Conservation (phyloP, 2,797 vertebrate species). For the Molossus alvarezi region DNA sequence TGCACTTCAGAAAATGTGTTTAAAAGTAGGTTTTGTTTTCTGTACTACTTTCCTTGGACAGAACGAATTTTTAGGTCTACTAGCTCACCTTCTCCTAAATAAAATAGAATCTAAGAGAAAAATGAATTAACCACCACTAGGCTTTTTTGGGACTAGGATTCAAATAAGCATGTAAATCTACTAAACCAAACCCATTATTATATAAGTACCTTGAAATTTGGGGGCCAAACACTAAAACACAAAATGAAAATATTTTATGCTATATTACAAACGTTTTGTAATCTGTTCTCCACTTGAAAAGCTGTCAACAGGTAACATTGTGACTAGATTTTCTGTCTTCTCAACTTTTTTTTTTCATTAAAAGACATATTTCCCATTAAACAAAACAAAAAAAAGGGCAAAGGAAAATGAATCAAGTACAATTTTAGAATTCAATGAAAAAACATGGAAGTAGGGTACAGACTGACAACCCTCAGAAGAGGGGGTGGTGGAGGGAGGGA, state of each 20-base stretch:
- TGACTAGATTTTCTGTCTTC: not conserved
- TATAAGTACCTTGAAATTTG: not conserved
- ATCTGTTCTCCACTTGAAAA: constrained; percentile 28
- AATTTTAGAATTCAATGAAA: constrained; percentile 21
- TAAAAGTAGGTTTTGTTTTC: constrained; percentile 39
- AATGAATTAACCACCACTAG: constrained; percentile 50
- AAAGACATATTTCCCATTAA: not conserved
- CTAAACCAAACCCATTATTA: not conserved
- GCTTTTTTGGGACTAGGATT: constrained; percentile 9
- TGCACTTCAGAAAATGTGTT: constrained; percentile 39
- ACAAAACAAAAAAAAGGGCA: constrained; percentile 36
- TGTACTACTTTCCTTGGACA: not conserved
- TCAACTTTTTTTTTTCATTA: not conserved
- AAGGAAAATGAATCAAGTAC: constrained; percentile 23
- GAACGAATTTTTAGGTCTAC: constrained; percentile 45
- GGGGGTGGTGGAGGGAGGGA: too few relatives aligned
- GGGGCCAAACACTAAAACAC: constrained; percentile 9
- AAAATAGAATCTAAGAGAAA: constrained; percentile 51
- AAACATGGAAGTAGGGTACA: not conserved
- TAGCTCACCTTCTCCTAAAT: constrained; percentile 41
- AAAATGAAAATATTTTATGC: not conserved
- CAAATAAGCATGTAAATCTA: constrained; percentile 17
- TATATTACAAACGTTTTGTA: not conserved
- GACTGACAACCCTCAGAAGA: too few relatives aligned
- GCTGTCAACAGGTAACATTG: not conserved